Percentiles rank a stretch among this genome's conserved stretches.
Evolutionary conservation across 2,888 invertebrate genomes (phyloP).

Genomic region (Abscondita cerata): DNA sequence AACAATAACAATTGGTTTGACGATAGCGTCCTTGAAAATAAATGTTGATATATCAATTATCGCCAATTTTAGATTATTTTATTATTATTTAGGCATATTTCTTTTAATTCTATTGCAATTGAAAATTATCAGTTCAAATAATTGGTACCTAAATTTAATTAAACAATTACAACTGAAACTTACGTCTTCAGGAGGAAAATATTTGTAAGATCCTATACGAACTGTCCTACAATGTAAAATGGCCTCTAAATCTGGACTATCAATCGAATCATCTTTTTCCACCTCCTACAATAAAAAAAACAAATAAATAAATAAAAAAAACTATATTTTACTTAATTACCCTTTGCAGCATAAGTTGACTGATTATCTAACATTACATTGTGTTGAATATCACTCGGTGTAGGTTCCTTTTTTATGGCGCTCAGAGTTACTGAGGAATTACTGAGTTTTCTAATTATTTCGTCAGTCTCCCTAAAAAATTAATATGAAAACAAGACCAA

Average conservation of each 20-base stretch:
- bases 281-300: slow-evolving; percentile 29
- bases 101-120: too few relatives aligned
- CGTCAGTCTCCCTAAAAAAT: slow-evolving; percentile 45
- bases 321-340: slow-evolving; percentile 10
- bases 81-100: too few relatives aligned
- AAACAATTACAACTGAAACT: too few relatives aligned
- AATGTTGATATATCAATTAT: too few relatives aligned
- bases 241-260: slow-evolving; percentile 22
- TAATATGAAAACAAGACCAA: not conserved
- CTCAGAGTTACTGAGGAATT: slow-evolving; percentile 38
- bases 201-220: slow-evolving; percentile 85
- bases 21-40: too few relatives aligned
- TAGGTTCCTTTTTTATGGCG: slow-evolving; percentile 53
- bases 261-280: slow-evolving; percentile 35
- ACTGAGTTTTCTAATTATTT: slow-evolving; percentile 47
- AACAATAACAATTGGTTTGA: too few relatives aligned
- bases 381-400: slow-evolving; percentile 51
- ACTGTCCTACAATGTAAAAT: slow-evolving; percentile 71
- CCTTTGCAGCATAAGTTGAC: slow-evolving; percentile 10
- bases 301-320: not conserved
- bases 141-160: too few relatives aligned
- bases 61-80: too few relatives aligned
- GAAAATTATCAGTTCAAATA: too few relatives aligned
- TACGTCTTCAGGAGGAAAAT: slow-evolving; percentile 76
- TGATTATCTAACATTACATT: slow-evolving; percentile 25